These are phyloP conservation scores for Gasterosteus nipponicus DNA, from an alignment of 2,113 vertebrate genomes.

Conservation along the genomic window DNA sequence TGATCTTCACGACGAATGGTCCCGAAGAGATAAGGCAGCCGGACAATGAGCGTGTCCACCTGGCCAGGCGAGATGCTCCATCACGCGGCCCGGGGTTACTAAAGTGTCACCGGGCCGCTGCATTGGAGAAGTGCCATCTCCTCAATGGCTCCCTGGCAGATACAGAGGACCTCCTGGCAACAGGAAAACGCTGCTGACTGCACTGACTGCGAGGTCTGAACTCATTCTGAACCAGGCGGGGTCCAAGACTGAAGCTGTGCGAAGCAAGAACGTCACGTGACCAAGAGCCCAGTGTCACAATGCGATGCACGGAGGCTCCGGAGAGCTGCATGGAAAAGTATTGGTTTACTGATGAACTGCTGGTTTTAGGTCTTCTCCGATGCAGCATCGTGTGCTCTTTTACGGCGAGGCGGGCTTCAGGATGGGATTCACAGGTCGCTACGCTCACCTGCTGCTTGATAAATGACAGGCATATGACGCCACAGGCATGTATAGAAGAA, in stretches of 20 bases:
- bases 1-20: conserved; percentile 72
- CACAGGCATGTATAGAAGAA: not conserved
- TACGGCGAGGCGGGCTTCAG: no score
- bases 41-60: conserved; percentile 73
- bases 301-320: conserved; percentile 15
- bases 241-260: conserved; percentile 27
- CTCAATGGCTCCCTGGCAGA: conserved; percentile 53
- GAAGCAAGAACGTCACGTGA: conserved; percentile 31
- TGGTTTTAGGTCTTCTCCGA: no score
- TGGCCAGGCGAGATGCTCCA: conserved; percentile 59
- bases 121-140: conserved; percentile 48
- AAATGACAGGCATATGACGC: not conserved
- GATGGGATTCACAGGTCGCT: no score
- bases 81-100: conserved; percentile 58
- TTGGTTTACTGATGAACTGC: not conserved
- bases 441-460: no score
- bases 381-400: no score
- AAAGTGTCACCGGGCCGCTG: conserved; percentile 48
- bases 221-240: conserved; percentile 25
- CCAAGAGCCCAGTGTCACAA: conserved; percentile 13
- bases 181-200: conserved; percentile 1
- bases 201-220: conserved; percentile 29
- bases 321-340: conserved; percentile 1
- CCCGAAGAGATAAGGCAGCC: conserved; percentile 69
- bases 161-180: conserved; percentile 42